Percentiles rank a stretch among this genome's conserved stretches.
These are phyloP conservation scores for Synergus itoensis DNA, from an alignment of 2,888 invertebrate species.

Conservation along the genomic window DNA sequence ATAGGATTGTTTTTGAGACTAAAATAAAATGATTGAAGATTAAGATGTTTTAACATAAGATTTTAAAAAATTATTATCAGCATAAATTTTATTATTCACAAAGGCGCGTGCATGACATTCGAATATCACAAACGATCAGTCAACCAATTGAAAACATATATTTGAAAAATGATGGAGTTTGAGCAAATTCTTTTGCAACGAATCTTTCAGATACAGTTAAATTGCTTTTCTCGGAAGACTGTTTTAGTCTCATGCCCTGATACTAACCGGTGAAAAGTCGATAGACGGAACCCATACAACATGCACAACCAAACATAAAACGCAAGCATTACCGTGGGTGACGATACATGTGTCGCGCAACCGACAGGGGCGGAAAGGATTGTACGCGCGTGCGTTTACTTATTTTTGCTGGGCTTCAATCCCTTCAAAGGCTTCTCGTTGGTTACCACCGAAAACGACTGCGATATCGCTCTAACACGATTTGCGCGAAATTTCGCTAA, in stretches of 20 bases:
- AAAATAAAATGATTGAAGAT: no score
- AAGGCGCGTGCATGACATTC: no score
- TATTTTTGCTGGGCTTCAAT: conserved; percentile 55
- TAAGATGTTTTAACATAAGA: no score
- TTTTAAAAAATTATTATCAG: no score
- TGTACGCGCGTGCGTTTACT: conserved; percentile 45
- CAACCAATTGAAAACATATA: neutral
- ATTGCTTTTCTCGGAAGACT: neutral
- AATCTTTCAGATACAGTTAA: conserved; percentile 4
- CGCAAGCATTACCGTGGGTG: conserved; percentile 42
- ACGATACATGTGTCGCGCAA: conserved; percentile 35
- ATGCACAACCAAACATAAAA: conserved; percentile 32
- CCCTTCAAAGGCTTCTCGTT: conserved; percentile 52
- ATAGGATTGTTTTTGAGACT: no score
- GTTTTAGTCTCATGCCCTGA: neutral
- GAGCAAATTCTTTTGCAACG: neutral
- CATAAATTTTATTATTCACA: no score
- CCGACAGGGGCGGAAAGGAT: conserved; percentile 36
- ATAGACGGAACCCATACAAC: conserved; percentile 43
- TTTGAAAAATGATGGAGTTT: neutral
- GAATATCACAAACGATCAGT: neutral
- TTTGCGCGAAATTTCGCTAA: conserved; percentile 46
- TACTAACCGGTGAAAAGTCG: conserved; percentile 28
- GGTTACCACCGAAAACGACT: conserved; percentile 48
- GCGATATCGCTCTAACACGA: conserved; percentile 43